Evolutionary conservation across 1,140 invertebrate species (phyloP).

Genomic region (Chlorops oryzae): DNA sequence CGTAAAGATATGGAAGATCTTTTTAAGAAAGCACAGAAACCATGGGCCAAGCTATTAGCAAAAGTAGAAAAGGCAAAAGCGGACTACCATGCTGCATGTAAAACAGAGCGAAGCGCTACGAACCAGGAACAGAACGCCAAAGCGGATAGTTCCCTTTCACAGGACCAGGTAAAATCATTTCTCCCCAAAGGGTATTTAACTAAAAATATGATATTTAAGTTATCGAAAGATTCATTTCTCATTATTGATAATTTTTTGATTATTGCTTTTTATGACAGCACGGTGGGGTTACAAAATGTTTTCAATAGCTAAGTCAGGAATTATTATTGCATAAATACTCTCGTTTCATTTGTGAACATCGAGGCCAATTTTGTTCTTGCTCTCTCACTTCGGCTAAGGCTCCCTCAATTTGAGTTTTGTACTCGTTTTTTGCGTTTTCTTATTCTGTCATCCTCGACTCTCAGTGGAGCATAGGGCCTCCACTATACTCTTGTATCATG

Average conservation of each 20-base stretch:
- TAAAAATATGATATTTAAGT: neutral
- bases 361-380: no score
- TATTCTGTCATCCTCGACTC: no score
- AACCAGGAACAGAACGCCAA: slow-evolving; percentile 94
- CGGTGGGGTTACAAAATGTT: no score
- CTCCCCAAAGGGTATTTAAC: slow-evolving; percentile 3
- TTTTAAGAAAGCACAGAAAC: slow-evolving; percentile 98
- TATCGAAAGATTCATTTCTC: slow-evolving; percentile 13
- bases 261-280: neutral
- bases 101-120: slow-evolving; percentile 89
- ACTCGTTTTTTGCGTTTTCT: no score
- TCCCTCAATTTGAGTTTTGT: no score
- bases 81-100: slow-evolving; percentile 94
- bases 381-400: no score
- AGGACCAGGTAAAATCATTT: slow-evolving; percentile 91
- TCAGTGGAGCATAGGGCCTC: no score
- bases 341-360: no score
- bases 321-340: no score
- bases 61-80: slow-evolving; percentile 90
- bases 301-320: no score
- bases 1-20: slow-evolving; percentile 96
- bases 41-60: slow-evolving; percentile 86
- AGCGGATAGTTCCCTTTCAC: slow-evolving; percentile 87
- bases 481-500: no score
- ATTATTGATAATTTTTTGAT: neutral